Evolutionary conservation across 2,113 vertebrate species (phyloP).

Genomic region (Oreocharis arfaki): DNA sequence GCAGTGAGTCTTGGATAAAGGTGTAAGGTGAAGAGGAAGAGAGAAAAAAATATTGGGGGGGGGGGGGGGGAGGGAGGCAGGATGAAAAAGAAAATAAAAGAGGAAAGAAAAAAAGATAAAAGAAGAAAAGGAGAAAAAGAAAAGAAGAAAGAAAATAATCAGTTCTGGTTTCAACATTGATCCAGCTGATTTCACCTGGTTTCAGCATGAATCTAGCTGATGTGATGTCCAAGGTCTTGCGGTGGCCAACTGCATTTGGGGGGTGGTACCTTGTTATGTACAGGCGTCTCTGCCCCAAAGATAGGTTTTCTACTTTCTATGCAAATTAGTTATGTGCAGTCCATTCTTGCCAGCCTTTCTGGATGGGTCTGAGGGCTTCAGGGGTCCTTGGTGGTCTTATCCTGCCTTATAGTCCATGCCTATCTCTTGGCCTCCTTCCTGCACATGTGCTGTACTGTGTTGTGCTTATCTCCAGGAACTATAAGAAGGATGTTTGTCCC

Average conservation of each 20-base stretch:
- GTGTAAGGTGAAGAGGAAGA: too few relatives aligned
- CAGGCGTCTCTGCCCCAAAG: not conserved
- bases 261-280: fast-evolving
- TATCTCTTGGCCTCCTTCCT: not conserved
- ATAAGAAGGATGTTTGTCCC: not conserved
- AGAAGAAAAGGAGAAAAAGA: not conserved
- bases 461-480: not conserved
- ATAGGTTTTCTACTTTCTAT: not conserved
- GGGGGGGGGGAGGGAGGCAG: too few relatives aligned
- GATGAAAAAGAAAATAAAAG: too few relatives aligned
- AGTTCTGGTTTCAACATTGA: not conserved
- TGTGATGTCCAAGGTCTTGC: not conserved
- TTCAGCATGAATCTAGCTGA: not conserved
- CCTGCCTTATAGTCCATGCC: not conserved
- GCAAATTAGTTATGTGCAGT: not conserved
- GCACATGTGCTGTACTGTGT: fast-evolving
- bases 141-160: too few relatives aligned
- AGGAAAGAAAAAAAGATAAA: too few relatives aligned
- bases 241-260: fast-evolving
- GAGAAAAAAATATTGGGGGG: too few relatives aligned
- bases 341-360: not conserved
- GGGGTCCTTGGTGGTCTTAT: not conserved
- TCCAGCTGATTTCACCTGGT: too few relatives aligned
- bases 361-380: not conserved
- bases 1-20: too few relatives aligned